phyloP scores from a whole-genome alignment of 2,113 vertebrate species.

The Carassius gibelio region DNA sequence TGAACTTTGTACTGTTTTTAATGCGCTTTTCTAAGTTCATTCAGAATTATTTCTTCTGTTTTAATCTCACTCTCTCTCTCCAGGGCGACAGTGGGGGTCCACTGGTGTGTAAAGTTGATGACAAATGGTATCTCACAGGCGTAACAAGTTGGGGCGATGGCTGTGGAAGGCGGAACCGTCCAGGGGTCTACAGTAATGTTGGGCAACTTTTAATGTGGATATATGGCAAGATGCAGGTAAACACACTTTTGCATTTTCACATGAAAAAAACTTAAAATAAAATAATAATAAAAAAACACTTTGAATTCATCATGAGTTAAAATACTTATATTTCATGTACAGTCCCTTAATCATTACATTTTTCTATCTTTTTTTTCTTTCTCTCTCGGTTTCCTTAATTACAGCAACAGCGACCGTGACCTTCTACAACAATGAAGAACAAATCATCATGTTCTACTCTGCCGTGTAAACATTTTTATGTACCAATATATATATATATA shows the following conservation, averaged over 20 bases:
- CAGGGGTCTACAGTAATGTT: slow-evolving; percentile 81
- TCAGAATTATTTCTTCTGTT: neutral
- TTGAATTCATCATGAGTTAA: neutral
- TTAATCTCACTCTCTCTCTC: neutral
- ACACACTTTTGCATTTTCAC: slow-evolving; percentile 50
- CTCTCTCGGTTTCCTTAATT: slow-evolving; percentile 2
- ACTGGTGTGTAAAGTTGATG: slow-evolving; percentile 76
- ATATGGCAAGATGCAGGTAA: slow-evolving; percentile 85
- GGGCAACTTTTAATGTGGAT: slow-evolving; percentile 79
- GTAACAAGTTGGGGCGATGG: slow-evolving; percentile 86
- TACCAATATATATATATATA: neutral
- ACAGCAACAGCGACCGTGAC: slow-evolving; percentile 23
- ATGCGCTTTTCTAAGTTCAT: neutral
- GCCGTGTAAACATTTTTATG: neutral
- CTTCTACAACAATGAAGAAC: neutral
- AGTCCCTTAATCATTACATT: too few species aligned
- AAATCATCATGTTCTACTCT: neutral
- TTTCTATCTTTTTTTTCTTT: neutral
- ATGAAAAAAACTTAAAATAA: slow-evolving; percentile 13
- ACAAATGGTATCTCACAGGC: slow-evolving; percentile 80
- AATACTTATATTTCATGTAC: neutral
- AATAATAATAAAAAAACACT: neutral
- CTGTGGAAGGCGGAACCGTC: slow-evolving; percentile 80
- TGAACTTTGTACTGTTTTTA: neutral
- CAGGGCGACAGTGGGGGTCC: slow-evolving; percentile 89